Percentiles rank a stretch among this genome's conserved stretches.
These are phyloP conservation scores for Neodontobutis hainanensis DNA, from an alignment of 2,113 vertebrate species.

Conservation along the genomic window DNA sequence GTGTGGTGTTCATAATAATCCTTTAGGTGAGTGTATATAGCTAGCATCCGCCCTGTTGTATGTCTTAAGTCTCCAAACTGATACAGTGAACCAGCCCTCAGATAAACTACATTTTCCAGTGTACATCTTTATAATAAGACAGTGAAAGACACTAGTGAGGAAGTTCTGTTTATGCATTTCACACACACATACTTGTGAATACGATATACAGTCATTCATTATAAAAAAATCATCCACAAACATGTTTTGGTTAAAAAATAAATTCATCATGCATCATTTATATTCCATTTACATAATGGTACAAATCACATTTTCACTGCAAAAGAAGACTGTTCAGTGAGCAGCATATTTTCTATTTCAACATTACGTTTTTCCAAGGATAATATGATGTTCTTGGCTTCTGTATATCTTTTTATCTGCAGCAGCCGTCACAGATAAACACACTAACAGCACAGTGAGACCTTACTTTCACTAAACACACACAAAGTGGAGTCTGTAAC, in stretches of 20 bases:
- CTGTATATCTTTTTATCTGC: slow-evolving; percentile 5
- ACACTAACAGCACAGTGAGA: slow-evolving; percentile 7
- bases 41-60: too few species aligned
- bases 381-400: slow-evolving; percentile 16
- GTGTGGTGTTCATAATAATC: too few species aligned
- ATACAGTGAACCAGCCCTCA: too few species aligned
- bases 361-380: not conserved
- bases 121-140: too few species aligned
- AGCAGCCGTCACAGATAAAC: slow-evolving; percentile 3
- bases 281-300: slow-evolving; percentile 76
- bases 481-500: not conserved
- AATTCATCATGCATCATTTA: slow-evolving; percentile 80
- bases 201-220: slow-evolving; percentile 38
- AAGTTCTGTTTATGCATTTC: slow-evolving; percentile 17
- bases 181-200: slow-evolving; percentile 9
- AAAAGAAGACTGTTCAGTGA: slow-evolving; percentile 51
- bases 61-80: too few species aligned
- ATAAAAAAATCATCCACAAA: slow-evolving; percentile 53
- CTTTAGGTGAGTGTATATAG: too few species aligned
- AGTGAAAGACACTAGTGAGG: not conserved
- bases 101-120: too few species aligned
- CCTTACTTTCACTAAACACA: slow-evolving; percentile 8
- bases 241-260: slow-evolving; percentile 75
- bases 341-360: slow-evolving; percentile 23
- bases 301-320: slow-evolving; percentile 67